A percentile compares a stretch with the other conserved stretches of the same genome.
Conservation (phyloP, 30 jellyfish, hydroid and myxozoan species). For the Cassiopea xamachana region DNA sequence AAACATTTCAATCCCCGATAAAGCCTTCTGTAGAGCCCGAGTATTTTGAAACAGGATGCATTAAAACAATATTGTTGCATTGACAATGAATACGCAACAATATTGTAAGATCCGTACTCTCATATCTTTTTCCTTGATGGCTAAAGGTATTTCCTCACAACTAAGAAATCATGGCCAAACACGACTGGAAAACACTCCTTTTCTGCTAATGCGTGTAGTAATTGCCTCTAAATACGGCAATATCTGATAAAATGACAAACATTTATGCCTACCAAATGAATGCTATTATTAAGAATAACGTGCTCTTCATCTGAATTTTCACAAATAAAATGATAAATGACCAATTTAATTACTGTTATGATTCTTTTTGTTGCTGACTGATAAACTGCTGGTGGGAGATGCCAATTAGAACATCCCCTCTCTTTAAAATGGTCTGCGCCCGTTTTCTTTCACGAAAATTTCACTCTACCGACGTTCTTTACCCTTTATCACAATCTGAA, state of each 20-base stretch:
- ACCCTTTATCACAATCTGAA: too few relatives aligned
- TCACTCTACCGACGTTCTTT: too few relatives aligned
- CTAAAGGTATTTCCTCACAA: slow-evolving; percentile 27
- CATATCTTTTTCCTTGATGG: slow-evolving; percentile 37
- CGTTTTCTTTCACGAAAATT: too few relatives aligned
- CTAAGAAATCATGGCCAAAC: not conserved
- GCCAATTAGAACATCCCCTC: not conserved
- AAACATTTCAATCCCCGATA: slow-evolving; percentile 10
- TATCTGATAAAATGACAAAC: slow-evolving; percentile 7
- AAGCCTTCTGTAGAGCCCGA: not conserved
- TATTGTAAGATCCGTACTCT: slow-evolving; percentile 25
- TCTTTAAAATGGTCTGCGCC: not conserved
- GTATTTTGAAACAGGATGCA: slow-evolving; percentile 28
- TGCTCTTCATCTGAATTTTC: not conserved
- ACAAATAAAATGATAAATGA: not conserved
- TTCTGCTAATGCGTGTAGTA: not conserved
- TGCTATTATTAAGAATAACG: not conserved
- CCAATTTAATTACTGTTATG: not conserved
- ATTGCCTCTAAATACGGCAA: slow-evolving; percentile 3
- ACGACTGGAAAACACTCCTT: not conserved
- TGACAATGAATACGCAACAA: not conserved
- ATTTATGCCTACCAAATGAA: not conserved
- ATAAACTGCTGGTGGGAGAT: not conserved
- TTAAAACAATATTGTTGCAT: slow-evolving; percentile 28
- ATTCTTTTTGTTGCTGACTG: not conserved